Conservation (phyloP, 64 coral and sea anemone genomes). For the Pocillopora verrucosa region DNA sequence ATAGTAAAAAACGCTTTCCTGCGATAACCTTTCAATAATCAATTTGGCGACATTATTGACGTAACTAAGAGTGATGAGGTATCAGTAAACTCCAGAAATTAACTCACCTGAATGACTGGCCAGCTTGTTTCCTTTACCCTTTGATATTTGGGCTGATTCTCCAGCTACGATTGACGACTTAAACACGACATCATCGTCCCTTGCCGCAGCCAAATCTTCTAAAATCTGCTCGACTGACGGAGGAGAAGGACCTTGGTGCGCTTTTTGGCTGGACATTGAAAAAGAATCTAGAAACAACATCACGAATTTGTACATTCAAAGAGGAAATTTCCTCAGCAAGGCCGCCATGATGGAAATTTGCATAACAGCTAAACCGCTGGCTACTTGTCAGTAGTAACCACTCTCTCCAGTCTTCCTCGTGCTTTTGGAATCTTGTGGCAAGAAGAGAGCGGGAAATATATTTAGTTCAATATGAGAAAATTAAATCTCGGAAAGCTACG, state of each 20-base stretch:
- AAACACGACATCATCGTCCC: constrained; percentile 42
- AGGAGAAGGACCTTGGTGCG: constrained; percentile 29
- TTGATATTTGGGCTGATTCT: neutral
- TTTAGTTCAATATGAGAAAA: neutral
- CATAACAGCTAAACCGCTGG: neutral
- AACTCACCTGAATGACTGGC: neutral
- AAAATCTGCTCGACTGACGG: constrained; percentile 56
- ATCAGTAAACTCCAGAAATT: neutral
- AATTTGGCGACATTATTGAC: too few species aligned
- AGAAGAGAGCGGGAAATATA: neutral
- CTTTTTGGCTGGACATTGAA: constrained; percentile 30
- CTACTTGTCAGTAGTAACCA: neutral
- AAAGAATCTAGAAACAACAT: constrained; percentile 39
- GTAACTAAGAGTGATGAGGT: too few species aligned
- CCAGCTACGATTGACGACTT: neutral
- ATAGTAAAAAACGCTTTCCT: too few species aligned
- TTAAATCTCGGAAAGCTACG: constrained; percentile 48
- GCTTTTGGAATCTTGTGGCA: neutral
- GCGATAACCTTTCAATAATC: too few species aligned
- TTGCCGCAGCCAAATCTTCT: constrained; percentile 36
- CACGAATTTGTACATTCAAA: constrained; percentile 1
- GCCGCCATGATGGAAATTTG: constrained; percentile 34
- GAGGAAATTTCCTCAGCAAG: neutral
- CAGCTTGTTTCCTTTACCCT: neutral
- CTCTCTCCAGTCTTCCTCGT: constrained; percentile 1